Evolutionary conservation across 2,888 invertebrate genomes (phyloP).

Genomic region (Machimus atricapillus): DNA sequence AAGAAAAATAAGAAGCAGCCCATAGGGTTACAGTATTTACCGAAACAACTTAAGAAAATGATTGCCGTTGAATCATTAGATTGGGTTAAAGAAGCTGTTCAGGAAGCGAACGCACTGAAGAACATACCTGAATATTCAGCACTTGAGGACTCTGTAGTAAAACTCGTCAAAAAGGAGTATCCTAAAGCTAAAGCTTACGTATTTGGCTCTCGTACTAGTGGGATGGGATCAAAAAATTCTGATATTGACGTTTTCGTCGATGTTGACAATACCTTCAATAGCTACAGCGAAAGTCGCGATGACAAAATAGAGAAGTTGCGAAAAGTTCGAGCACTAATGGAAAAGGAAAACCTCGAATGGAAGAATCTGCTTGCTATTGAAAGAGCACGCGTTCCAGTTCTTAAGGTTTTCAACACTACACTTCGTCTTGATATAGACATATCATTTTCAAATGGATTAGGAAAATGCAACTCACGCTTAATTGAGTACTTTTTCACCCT

Average conservation of each 20-base stretch:
- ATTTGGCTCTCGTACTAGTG: slow-evolving; percentile 70
- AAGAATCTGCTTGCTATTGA: slow-evolving; percentile 60
- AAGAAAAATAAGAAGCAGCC: not conserved
- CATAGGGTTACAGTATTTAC: not conserved
- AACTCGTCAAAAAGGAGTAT: slow-evolving; percentile 50
- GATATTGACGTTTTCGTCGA: slow-evolving; percentile 68
- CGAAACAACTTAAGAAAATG: not conserved
- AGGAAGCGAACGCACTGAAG: slow-evolving; percentile 51
- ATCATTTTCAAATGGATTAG: slow-evolving; percentile 68
- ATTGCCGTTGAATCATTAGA: not conserved
- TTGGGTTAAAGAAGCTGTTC: not conserved
- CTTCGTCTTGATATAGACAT: slow-evolving; percentile 68
- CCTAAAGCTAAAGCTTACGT: slow-evolving; percentile 62
- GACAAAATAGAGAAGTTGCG: slow-evolving; percentile 51
- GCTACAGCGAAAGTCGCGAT: slow-evolving; percentile 57
- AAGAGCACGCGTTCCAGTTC: slow-evolving; percentile 68
- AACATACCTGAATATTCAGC: slow-evolving; percentile 53
- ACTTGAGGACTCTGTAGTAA: slow-evolving; percentile 53
- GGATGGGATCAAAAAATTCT: slow-evolving; percentile 64
- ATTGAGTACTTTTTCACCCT: slow-evolving; percentile 55
- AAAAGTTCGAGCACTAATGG: slow-evolving; percentile 47
- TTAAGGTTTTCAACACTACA: slow-evolving; percentile 64
- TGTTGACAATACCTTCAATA: slow-evolving; percentile 55
- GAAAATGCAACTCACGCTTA: slow-evolving; percentile 67
- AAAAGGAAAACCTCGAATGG: slow-evolving; percentile 51